Evolutionary conservation across 2,888 invertebrate species (phyloP), one percentile per base, ranked within the genome.

Genomic region (Liopterus haemorrhoidalis): DNA sequence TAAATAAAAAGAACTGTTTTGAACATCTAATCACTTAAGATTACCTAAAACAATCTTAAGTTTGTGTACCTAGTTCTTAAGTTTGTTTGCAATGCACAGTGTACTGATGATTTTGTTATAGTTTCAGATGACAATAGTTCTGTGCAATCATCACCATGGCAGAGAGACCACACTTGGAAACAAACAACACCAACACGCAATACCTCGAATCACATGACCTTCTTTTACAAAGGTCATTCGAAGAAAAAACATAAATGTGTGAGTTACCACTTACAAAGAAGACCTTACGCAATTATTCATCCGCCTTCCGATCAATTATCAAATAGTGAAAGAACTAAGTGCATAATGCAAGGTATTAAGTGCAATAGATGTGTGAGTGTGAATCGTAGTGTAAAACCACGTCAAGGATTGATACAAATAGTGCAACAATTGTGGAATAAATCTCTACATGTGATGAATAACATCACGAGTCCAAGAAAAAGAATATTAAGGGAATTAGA

Each of bases 121-220:
- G 82, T 85, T 70, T 88, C 89, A 61, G 90, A 90, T 73, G 90
- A 90, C 70, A 90, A 88, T 71, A 87, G 86, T 63, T 90, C 89
- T 54, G 79, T 90, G 64, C 88, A 89, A 68, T 89, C 89, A 56
- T 90, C 89, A 61, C 90, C 89, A 50, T 89, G 89, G 86, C 86
- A 88, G 70, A 78, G 89, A 58, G 89, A 90, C 69, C 88, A 88
- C 70, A 84, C 85, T 65, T 90, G 89, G 87, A 89, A 89, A 69
- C 89, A 89, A 69, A 72, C 80, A 53, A 73, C 78, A 54, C 89
- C 89, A 46, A 79, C 81, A 58, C 79, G 79, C 54, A 79, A 82
- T 65, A 72, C 81, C 54, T 82, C 84, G 63, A 80, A 78, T 63
- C 82, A 84, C 70, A 73, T 86, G 71, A 76, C 78, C 62, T 77